Evolutionary conservation across 2,888 invertebrate genomes (phyloP).

Genomic region (Tortrix viridana): DNA sequence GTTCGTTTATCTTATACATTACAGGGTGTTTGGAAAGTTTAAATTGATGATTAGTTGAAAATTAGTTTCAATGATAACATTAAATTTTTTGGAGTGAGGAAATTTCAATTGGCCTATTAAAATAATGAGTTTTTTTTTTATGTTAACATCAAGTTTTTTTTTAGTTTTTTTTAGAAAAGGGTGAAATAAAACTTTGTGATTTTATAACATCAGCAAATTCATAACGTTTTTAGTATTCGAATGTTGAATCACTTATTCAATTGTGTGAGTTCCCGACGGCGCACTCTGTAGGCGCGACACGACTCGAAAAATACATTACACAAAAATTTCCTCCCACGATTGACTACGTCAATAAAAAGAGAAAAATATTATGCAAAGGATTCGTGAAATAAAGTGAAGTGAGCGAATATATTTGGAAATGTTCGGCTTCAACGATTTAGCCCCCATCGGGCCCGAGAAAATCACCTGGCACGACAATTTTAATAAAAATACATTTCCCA

Average conservation of each 20-base stretch:
- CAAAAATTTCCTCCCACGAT: constrained; percentile 60
- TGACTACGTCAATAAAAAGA: constrained; percentile 68
- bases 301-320: constrained; percentile 56
- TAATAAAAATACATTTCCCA: constrained; percentile 68
- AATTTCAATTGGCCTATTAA: constrained; percentile 20
- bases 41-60: constrained; percentile 25
- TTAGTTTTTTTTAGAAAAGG: background rate
- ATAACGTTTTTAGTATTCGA: constrained; percentile 30
- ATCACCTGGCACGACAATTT: constrained; percentile 66
- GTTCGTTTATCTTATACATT: constrained; percentile 23
- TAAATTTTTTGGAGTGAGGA: background rate
- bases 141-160: too few species aligned
- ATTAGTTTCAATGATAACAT: constrained; percentile 16
- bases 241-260: constrained; percentile 41
- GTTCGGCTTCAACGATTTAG: constrained; percentile 66
- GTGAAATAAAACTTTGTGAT: constrained; percentile 1
- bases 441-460: constrained; percentile 47
- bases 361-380: constrained; percentile 53
- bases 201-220: constrained; percentile 25
- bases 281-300: constrained; percentile 44
- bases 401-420: constrained; percentile 62
- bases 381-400: constrained; percentile 52
- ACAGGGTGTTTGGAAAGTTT: constrained; percentile 21
- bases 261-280: constrained; percentile 45
- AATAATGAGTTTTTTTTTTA: constrained; percentile 6